phyloP scores from a whole-genome alignment of 2,113 vertebrate species.

The Chaetodon auriga region DNA sequence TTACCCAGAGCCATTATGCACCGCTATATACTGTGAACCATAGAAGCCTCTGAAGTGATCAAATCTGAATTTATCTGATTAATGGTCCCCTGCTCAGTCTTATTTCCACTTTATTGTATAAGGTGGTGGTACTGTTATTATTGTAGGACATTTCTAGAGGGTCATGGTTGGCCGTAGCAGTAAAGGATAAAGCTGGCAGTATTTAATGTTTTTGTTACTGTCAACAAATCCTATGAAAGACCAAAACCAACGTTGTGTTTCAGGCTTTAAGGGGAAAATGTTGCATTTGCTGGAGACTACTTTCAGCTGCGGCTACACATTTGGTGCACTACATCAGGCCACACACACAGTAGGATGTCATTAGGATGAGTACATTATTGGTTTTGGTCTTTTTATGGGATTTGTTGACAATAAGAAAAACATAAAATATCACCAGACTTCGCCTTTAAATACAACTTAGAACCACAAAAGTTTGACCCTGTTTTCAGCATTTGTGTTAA shows the following conservation, averaged over 20 bases:
- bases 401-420: conserved; percentile 13
- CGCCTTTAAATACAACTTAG: background rate
- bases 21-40: conserved; percentile 72
- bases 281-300: background rate
- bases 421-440: background rate
- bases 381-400: conserved; percentile 13
- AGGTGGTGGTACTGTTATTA: background rate
- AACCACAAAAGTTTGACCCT: background rate
- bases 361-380: background rate
- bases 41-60: conserved; percentile 43
- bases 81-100: background rate
- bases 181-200: conserved; percentile 5
- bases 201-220: conserved; percentile 1
- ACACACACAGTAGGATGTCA: background rate
- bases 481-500: background rate
- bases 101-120: background rate
- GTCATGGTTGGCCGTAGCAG: background rate
- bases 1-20: conserved; percentile 67
- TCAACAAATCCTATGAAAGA: background rate
- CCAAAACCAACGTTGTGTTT: background rate
- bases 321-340: background rate
- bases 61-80: conserved; percentile 10
- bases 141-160: background rate
- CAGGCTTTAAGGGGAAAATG: background rate
- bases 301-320: background rate